Base-by-base conservation (phyloP, 2,888 invertebrate species). In the Lamellibrachia columna region DNA sequence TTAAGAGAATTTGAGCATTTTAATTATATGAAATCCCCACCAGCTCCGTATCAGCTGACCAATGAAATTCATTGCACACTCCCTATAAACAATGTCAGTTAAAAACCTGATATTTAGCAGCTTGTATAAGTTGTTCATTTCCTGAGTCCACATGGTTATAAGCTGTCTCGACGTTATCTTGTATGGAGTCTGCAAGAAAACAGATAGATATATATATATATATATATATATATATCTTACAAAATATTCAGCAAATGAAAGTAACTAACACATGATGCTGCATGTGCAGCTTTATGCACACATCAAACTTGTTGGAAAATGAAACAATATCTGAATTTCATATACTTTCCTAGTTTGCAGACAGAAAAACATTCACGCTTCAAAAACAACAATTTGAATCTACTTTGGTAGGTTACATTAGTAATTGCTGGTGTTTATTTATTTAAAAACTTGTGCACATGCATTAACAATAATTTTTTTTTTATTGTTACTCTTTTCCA, bases 101-200 rank as follows among this genome's bases (percentile, higher is more conserved):
- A n/a, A 75, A 75, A 75, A 98, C 98, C 96, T 98, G 98, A 97
- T 98, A 98, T 94, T 97, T 97, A 60, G 98, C 97, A 40, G 98
- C 98, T 96, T 98, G 98, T n/a, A 97, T 97, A 90, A 99, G 96
- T 95, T 98, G 98, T 94, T 97, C 97, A 7, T 97, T 97, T 0
- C 98, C 99, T n/a, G 97, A 97, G 96, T 98, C 98, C 6, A 98
- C 98, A 95, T 98, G 97, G 3, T 97, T 97, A 92, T 97, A 97
- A 1, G 98, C 97, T 93, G 97, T 97, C 95, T 98, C 98, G 95
- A 98, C 98, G 96, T 98, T 98, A 95, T 97, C 98, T 96, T 98
- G 98, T 94, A 98, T 98, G 7, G 98, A 97, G 96, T 98, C 98
- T 98, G 97, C 52, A 97, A 97, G 94, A 94, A 93, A 94, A 94